These are phyloP conservation scores for Pantherophis vulpinus DNA, from an alignment of 2,797 vertebrate genomes.

Conservation along the genomic window DNA sequence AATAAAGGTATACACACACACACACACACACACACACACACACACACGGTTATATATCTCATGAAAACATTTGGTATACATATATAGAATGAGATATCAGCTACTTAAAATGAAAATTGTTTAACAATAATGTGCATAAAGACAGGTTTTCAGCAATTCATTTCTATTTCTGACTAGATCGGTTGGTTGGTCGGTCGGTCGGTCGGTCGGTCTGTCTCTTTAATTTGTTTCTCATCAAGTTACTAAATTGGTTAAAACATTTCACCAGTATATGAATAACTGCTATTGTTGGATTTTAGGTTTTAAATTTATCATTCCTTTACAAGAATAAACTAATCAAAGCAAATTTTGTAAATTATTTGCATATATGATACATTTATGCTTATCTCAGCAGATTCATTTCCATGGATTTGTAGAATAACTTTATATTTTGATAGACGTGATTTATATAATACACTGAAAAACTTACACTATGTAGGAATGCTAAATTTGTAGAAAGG, in stretches of 20 bases:
- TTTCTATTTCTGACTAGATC: neutral
- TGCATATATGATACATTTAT: neutral
- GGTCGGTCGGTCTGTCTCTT: neutral
- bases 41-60: neutral
- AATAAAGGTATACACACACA: neutral
- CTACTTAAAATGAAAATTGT: neutral
- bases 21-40: neutral
- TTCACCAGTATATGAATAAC: neutral
- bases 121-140: neutral
- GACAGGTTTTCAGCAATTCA: neutral
- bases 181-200: no score
- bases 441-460: neutral
- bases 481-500: neutral
- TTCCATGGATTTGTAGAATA: neutral
- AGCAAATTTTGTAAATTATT: neutral
- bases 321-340: neutral
- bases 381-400: neutral
- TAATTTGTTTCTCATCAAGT: neutral
- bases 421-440: neutral
- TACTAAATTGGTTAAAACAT: neutral
- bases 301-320: neutral
- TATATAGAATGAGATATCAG: neutral
- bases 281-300: neutral
- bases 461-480: neutral
- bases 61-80: neutral